Conservation (phyloP, 2,113 vertebrate species). For the Axis porcinus region DNA sequence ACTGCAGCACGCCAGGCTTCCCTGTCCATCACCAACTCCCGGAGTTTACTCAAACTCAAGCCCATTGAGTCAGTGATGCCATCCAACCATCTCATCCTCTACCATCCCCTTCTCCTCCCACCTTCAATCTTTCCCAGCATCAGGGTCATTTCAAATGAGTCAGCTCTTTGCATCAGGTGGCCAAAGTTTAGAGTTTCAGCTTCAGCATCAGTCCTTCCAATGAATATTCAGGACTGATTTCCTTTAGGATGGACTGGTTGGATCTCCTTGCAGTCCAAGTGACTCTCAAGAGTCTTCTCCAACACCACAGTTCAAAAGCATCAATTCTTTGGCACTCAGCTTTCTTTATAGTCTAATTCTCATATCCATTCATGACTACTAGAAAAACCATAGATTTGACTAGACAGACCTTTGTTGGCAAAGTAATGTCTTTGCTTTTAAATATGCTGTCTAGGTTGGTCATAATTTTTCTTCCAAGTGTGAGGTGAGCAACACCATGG, state of each 20-base stretch:
- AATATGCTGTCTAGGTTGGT: neutral
- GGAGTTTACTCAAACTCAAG: neutral
- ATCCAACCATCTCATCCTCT: neutral
- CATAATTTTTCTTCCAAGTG: neutral
- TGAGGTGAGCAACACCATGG: too few relatives aligned
- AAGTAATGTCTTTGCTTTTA: neutral
- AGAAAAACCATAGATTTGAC: neutral
- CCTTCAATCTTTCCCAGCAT: neutral
- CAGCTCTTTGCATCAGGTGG: neutral
- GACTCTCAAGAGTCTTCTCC: neutral
- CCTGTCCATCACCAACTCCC: neutral
- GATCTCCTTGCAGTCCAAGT: neutral
- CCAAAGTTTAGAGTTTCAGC: neutral
- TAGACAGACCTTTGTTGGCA: neutral
- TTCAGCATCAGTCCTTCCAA: neutral
- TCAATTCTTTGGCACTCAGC: neutral
- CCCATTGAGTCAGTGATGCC: neutral
- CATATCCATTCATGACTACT: neutral
- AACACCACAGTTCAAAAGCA: neutral
- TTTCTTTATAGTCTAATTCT: neutral
- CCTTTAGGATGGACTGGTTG: neutral
- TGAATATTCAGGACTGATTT: neutral
- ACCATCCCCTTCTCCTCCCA: fast-evolving
- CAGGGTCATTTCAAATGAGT: neutral
- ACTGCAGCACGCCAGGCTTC: neutral